A percentile compares a stretch with the other conserved stretches of the same genome.
These are phyloP conservation scores for fruit fly (Drosophila melanogaster) DNA, from an alignment of 1,140 invertebrate genomes.

Conservation along the genomic window Release_6_plus_ISO1_MT NT_037436.4:7257001-7257500, in stretches of 20 bases:
- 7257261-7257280: conserved; percentile 2
- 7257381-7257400: conserved; percentile 78
- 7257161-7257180: conserved; percentile 47
- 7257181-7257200: conserved; percentile 20
- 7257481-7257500: conserved; percentile 52
- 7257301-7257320: conserved; percentile 36
- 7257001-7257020: conserved; percentile 42
- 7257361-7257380: conserved; percentile 62
- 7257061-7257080: conserved; percentile 67
- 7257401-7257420: conserved; percentile 37
- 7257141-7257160: conserved; percentile 18
- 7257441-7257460: conserved; percentile 14
- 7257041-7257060: conserved; percentile 61
- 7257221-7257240: conserved; percentile 36
- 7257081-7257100: conserved; percentile 80
- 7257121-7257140: conserved; percentile 55
- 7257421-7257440: not conserved
- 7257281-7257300: conserved; percentile 59
- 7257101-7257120: conserved; percentile 73
- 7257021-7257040: conserved; percentile 36
- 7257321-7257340: conserved; percentile 13
- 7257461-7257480: conserved; percentile 34
- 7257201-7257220: conserved; percentile 64
- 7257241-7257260: conserved; percentile 41
- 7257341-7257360: conserved; percentile 20